Evolutionary conservation across 1,140 invertebrate genomes (phyloP).

Genomic region (Diuraphis noxia): DNA sequence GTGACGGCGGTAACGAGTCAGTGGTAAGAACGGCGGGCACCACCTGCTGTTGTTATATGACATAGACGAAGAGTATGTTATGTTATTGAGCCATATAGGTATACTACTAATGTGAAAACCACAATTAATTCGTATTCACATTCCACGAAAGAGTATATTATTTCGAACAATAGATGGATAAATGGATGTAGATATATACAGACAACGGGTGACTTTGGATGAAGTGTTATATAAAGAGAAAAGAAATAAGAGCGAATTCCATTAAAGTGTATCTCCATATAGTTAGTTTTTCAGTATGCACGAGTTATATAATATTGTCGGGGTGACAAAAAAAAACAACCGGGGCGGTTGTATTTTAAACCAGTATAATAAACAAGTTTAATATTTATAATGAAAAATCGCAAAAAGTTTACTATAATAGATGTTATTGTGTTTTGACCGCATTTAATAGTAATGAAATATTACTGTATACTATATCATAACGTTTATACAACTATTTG

Average conservation of each 20-base stretch:
- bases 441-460: neutral
- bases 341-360: neutral
- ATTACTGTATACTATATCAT: neutral
- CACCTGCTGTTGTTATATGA: slow-evolving; percentile 7
- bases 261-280: neutral
- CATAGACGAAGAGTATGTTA: neutral
- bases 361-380: neutral
- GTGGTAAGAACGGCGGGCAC: neutral
- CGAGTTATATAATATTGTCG: neutral
- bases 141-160: neutral
- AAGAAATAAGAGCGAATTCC: neutral
- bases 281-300: neutral
- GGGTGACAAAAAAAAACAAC: neutral
- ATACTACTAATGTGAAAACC: neutral
- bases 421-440: neutral
- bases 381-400: neutral
- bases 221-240: neutral
- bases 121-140: neutral
- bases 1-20: neutral
- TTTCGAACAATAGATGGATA: neutral
- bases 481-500: neutral
- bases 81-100: neutral
- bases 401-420: neutral
- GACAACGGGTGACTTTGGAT: neutral
- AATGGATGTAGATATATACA: neutral